phyloP scores from a whole-genome alignment of 2,797 vertebrate genomes.

The Cossypha dichroa region DNA sequence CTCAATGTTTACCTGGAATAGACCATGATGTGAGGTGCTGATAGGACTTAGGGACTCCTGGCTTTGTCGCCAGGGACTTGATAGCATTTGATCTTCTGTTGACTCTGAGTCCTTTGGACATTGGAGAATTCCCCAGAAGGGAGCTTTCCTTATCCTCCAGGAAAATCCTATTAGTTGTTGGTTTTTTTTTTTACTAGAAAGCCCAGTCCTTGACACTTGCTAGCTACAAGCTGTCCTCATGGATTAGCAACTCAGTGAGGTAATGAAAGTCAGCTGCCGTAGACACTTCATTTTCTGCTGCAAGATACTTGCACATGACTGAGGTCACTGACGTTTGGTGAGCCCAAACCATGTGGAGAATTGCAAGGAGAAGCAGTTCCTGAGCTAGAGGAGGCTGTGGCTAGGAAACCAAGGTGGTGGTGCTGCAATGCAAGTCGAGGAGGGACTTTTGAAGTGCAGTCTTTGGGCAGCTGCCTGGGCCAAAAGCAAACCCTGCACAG shows the following conservation, averaged over 20 bases:
- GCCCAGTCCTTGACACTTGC: neutral
- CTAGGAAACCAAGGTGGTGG: neutral
- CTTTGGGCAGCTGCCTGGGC: neutral
- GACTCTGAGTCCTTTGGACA: neutral
- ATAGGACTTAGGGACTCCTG: neutral
- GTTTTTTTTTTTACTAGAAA: neutral
- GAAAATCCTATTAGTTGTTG: neutral
- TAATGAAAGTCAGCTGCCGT: neutral
- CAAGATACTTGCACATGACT: neutral
- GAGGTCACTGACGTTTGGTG: neutral
- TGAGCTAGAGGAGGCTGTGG: neutral
- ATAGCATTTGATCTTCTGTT: neutral
- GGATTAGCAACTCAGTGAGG: neutral
- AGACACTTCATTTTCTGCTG: neutral
- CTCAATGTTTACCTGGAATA: neutral
- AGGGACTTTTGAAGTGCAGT: constrained; percentile 19
- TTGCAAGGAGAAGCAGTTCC: neutral
- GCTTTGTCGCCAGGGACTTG: neutral
- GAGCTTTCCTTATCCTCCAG: neutral
- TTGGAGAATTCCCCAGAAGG: neutral
- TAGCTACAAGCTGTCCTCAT: neutral
- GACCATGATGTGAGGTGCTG: neutral
- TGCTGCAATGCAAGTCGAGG: neutral
- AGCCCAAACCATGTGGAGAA: neutral
- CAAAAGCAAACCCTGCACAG: constrained; percentile 28